Base-by-base conservation (phyloP, 2,113 vertebrate species). In the Phaethon lepturus region DNA sequence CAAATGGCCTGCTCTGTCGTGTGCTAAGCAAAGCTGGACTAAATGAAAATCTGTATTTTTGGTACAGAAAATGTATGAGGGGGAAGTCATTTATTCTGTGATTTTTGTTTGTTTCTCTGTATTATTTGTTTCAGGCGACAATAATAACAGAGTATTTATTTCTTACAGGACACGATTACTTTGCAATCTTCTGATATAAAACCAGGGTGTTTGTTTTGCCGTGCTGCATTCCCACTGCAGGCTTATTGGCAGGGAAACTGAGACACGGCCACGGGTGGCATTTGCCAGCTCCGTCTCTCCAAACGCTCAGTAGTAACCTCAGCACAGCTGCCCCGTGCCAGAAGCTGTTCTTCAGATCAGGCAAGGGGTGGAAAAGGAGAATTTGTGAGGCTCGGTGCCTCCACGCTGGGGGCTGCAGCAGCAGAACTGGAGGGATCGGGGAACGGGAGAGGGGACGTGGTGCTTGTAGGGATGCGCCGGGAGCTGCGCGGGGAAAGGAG, bases 361-460 rank as follows among this genome's bases (percentile, higher is more conserved):
- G 29, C 16, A 56, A 58, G 26, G 40, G 10, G 8, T 72, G 49
- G 42, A 42, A 80, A 68, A 86, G 22, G 28, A 83, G 31, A 52
- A 66, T 66, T 66, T 60, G 16, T 49, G 85, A 56, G 56, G 44
- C n/a, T 86, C 2, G 0, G 25, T 42, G 23, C 23, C 56, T 42
- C 35, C 0, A 4, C 0, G 0, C n/a, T 13, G 33, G 13, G 14
- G 28, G 24, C 1, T 19, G 47, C 28, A 42, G 53, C 10, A 26
- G 33, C 15, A 42, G 40, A 68, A 76, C 10, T 17, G 20, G 29
- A 73, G 15, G 40, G 15, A 45, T 77, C 47, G 7, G 25, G 71
- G 33, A 62, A 45, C 18, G 25, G 38, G n/a, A 53, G 17, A 11
- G 26, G 75, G 25, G 12, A 53, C 12, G 2, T 20, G 7, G 13